A percentile compares a stretch with the other conserved stretches of the same genome.
These are phyloP conservation scores for Clavelina lepadiformis DNA, from an alignment of 23 tunicate species.

Conservation along the genomic window DNA sequence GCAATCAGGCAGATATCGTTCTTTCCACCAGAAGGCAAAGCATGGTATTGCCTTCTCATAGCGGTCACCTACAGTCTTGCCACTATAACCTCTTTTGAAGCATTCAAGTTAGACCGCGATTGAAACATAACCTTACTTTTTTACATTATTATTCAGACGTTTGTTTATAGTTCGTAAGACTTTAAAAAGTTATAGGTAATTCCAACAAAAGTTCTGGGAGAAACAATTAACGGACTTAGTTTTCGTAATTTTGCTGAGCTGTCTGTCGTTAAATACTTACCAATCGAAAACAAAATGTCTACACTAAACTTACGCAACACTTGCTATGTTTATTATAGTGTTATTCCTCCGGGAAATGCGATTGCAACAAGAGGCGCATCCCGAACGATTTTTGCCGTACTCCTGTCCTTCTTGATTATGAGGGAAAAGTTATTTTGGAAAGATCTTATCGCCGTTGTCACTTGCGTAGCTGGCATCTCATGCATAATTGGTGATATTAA, in stretches of 20 bases:
- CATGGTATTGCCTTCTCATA: slow-evolving; percentile 18
- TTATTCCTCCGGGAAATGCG: slow-evolving; percentile 78
- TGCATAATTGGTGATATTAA: slow-evolving; percentile 49
- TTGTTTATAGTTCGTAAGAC: no score
- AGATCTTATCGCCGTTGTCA: slow-evolving; percentile 28
- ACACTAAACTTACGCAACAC: no score
- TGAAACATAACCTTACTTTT: not conserved
- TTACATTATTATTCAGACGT: no score
- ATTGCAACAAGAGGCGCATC: slow-evolving; percentile 75
- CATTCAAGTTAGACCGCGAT: slow-evolving; percentile 44
- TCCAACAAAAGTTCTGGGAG: no score
- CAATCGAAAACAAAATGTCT: no score
- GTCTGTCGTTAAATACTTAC: no score
- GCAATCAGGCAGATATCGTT: slow-evolving; percentile 23
- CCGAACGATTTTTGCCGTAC: slow-evolving; percentile 52
- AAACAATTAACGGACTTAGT: no score
- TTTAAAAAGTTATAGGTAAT: no score
- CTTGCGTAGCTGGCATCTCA: slow-evolving; percentile 55
- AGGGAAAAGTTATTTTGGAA: slow-evolving; percentile 21
- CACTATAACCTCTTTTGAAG: slow-evolving; percentile 55
- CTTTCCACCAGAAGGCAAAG: slow-evolving; percentile 53
- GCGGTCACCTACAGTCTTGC: slow-evolving; percentile 49
- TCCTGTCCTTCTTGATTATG: slow-evolving; percentile 45
- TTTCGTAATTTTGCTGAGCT: no score
- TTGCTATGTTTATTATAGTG: slow-evolving; percentile 9